phyloP scores from a whole-genome alignment of 2,113 vertebrate species.

The Vulpes vulpes region DNA sequence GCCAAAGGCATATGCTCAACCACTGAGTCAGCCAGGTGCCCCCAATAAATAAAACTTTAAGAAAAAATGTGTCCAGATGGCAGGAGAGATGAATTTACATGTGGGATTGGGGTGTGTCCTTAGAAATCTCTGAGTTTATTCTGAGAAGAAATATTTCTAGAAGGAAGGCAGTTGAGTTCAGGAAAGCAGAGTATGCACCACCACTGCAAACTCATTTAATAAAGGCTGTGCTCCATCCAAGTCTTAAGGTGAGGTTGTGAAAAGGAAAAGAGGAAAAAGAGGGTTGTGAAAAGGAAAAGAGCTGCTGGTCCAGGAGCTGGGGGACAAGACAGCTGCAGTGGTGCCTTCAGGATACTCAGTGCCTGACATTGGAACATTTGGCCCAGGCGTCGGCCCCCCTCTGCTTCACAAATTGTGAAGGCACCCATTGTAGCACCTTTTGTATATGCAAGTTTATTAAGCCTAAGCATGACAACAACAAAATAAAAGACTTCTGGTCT shows the following conservation, averaged over 20 bases:
- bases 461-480: neutral
- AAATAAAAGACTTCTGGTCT: neutral
- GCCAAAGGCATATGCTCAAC: no score
- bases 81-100: neutral
- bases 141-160: no score
- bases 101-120: neutral
- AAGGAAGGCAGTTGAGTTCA: neutral
- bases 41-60: neutral
- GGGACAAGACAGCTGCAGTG: neutral
- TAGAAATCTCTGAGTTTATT: neutral
- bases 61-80: neutral
- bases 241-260: neutral
- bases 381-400: accelerated
- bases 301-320: accelerated
- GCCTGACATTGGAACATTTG: accelerated
- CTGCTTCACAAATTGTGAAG: neutral
- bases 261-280: neutral
- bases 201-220: neutral
- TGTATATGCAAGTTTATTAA: neutral
- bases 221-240: no score
- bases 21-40: no score
- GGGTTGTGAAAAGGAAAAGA: no score
- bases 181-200: neutral
- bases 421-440: no score
- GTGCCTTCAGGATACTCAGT: neutral